These are phyloP conservation scores for Trochalopteron elliotii DNA, from an alignment of 2,113 vertebrate species.

Conservation along the genomic window DNA sequence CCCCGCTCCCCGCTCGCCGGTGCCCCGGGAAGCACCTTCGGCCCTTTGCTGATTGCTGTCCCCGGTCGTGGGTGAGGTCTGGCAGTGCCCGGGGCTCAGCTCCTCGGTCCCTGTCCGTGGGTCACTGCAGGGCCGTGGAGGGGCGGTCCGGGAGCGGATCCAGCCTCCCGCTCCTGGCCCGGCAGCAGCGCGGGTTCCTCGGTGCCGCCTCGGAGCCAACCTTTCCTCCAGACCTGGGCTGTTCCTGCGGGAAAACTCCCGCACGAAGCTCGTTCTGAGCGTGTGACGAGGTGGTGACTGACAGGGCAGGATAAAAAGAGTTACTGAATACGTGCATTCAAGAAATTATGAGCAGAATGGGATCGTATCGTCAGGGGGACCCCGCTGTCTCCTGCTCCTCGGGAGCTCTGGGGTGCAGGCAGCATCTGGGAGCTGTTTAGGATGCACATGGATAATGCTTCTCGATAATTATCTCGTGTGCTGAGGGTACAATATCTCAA, in stretches of 20 bases:
- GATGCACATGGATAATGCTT: fast-evolving
- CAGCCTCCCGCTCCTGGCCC: neutral
- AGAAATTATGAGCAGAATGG: neutral
- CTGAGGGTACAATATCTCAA: fast-evolving
- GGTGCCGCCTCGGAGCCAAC: neutral
- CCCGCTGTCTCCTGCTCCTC: fast-evolving
- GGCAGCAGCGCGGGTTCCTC: neutral
- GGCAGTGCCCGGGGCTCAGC: neutral
- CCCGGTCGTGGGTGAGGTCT: no score
- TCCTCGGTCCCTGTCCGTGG: neutral
- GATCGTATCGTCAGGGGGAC: fast-evolving
- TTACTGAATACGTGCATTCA: fast-evolving
- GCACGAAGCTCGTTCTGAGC: neutral
- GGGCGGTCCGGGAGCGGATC: neutral
- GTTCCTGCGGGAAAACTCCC: neutral
- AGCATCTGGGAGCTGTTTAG: neutral
- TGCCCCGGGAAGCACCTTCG: no score
- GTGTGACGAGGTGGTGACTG: neutral
- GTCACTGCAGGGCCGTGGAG: neutral
- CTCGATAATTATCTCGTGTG: fast-evolving
- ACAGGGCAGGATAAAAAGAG: fast-evolving
- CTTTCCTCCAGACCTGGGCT: neutral
- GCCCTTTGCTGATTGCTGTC: no score
- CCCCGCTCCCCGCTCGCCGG: no score
- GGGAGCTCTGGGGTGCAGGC: fast-evolving